A percentile compares a stretch with the other conserved stretches of the same genome.
Conservation (phyloP, 2,888 invertebrate species). For the Anorthoa munda region DNA sequence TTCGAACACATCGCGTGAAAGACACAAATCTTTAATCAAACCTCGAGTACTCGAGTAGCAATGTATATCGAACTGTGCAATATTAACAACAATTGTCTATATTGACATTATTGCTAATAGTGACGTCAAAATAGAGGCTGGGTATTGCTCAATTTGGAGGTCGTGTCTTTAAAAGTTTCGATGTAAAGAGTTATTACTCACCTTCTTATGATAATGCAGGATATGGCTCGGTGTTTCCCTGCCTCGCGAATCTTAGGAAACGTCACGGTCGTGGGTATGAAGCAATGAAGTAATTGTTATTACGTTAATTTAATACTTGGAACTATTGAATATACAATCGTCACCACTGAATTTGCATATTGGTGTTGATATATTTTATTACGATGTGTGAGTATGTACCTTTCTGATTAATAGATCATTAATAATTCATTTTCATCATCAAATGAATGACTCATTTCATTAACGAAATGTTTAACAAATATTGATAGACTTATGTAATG, state of each 20-base stretch:
- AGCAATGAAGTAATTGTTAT: slow-evolving; percentile 52
- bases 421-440: slow-evolving; percentile 27
- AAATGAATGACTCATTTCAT: slow-evolving; percentile 25
- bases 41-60: slow-evolving; percentile 15
- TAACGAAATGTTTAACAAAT: slow-evolving; percentile 6
- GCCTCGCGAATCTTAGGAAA: slow-evolving; percentile 43
- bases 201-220: slow-evolving; percentile 57
- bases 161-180: slow-evolving; percentile 57
- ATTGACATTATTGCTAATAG: slow-evolving; percentile 45
- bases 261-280: slow-evolving; percentile 57
- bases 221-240: slow-evolving; percentile 74
- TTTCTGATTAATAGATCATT: slow-evolving; percentile 35
- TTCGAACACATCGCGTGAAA: slow-evolving; percentile 49
- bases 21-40: background rate
- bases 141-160: slow-evolving; percentile 72
- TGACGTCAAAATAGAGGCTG: slow-evolving; percentile 76
- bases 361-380: slow-evolving; percentile 1
- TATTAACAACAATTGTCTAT: slow-evolving; percentile 8
- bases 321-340: slow-evolving; percentile 45
- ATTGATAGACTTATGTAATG: slow-evolving; percentile 1
- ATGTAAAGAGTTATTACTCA: slow-evolving; percentile 68
- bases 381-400: background rate
- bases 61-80: slow-evolving; percentile 37
- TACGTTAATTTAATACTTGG: slow-evolving; percentile 52
- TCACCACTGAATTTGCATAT: slow-evolving; percentile 26